phyloP scores from a whole-genome alignment of 2,888 invertebrate species.

The Agonopterix arenella region DNA sequence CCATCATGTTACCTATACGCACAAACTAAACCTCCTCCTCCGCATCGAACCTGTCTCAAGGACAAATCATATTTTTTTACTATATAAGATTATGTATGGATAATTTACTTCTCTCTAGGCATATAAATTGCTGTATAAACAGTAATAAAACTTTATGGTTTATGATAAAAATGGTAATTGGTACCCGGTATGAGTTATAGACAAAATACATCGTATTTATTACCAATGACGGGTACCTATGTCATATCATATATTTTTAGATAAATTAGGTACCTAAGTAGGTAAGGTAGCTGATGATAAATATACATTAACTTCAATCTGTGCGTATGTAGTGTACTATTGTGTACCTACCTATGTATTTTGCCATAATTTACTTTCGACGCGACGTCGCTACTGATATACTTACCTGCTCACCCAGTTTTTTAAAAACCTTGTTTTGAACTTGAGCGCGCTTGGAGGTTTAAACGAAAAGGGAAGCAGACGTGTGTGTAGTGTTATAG shows the following conservation, averaged over 20 bases:
- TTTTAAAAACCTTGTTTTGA: too few relatives aligned
- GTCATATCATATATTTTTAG: neutral
- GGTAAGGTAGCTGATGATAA: too few relatives aligned
- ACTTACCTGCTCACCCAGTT: too few relatives aligned
- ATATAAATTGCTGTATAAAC: constrained; percentile 7
- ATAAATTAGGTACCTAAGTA: too few relatives aligned
- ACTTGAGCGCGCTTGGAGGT: constrained; percentile 23
- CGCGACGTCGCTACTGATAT: too few relatives aligned
- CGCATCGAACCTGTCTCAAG: constrained; percentile 34
- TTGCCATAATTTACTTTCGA: too few relatives aligned
- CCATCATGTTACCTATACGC: neutral
- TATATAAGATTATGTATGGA: constrained; percentile 14
- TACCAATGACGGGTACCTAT: too few relatives aligned
- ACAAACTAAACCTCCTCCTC: neutral
- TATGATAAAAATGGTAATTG: constrained; percentile 5
- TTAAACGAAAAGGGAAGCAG: constrained; percentile 35
- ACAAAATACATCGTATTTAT: too few relatives aligned
- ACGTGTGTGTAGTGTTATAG: constrained; percentile 58
- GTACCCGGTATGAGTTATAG: too few relatives aligned
- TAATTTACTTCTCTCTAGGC: constrained; percentile 9
- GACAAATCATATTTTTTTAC: constrained; percentile 25
- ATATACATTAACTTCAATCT: too few relatives aligned
- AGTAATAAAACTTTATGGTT: constrained; percentile 5
- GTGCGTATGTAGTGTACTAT: too few relatives aligned
- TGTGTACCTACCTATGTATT: too few relatives aligned